Conservation (phyloP, 2,888 invertebrate species). For the Aproaerema taeniolella region DNA sequence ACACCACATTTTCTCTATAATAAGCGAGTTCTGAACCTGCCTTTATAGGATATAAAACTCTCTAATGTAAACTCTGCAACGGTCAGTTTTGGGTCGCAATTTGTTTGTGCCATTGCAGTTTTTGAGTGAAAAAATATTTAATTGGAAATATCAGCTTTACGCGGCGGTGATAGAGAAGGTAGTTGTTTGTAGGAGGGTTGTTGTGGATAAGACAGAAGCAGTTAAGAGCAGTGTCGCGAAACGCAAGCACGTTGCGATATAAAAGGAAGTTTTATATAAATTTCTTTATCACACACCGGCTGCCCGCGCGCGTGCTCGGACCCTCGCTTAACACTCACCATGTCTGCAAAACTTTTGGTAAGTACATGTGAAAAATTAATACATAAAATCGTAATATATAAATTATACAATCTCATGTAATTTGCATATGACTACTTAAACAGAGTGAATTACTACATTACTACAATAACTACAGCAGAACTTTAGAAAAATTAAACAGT, state of each 20-base stretch:
- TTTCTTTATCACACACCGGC: conserved; percentile 69
- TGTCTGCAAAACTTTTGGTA: conserved; percentile 73
- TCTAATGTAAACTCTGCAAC: conserved; percentile 1
- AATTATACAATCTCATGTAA: too few relatives aligned
- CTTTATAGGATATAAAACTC: conserved; percentile 12
- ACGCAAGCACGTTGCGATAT: conserved; percentile 73
- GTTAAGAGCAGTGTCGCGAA: conserved; percentile 69
- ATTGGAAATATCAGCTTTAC: too few relatives aligned
- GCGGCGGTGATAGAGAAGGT: too few relatives aligned
- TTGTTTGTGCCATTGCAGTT: too few relatives aligned
- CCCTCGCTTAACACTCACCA: conserved; percentile 43
- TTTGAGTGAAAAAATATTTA: too few relatives aligned
- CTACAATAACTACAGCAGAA: too few relatives aligned
- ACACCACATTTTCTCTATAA: conserved; percentile 41
- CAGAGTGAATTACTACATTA: too few relatives aligned
- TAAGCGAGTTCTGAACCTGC: conserved; percentile 27
- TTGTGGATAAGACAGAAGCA: conserved; percentile 38
- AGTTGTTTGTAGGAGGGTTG: conserved; percentile 23
- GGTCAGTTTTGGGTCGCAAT: conserved; percentile 3
- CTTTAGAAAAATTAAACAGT: too few relatives aligned
- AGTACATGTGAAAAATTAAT: conserved; percentile 31
- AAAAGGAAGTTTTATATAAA: conserved; percentile 74
- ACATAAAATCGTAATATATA: too few relatives aligned
- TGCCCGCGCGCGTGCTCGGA: conserved; percentile 55
- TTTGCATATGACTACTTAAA: too few relatives aligned